A percentile compares a stretch with the other conserved stretches of the same genome.
These are phyloP conservation scores for Drosophila imparisetae DNA, from an alignment of 2,888 invertebrate species.

Conservation along the genomic window DNA sequence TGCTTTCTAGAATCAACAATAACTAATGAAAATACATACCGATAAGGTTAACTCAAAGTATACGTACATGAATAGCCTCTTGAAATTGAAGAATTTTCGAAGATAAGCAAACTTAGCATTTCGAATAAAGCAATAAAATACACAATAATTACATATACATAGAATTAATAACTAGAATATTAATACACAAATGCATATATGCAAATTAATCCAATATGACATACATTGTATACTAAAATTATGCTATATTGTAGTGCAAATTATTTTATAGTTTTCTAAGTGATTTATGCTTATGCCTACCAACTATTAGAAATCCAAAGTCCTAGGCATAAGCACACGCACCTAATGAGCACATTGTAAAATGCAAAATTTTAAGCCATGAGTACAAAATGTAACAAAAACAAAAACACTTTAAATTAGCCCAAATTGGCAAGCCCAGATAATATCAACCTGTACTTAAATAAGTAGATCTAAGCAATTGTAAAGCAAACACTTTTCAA, in stretches of 20 bases:
- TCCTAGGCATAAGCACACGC: slow-evolving; percentile 66
- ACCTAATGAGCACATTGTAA: slow-evolving; percentile 82
- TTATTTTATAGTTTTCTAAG: slow-evolving; percentile 54
- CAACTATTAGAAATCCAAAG: slow-evolving; percentile 57
- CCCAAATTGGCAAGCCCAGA: slow-evolving; percentile 58
- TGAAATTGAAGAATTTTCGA: slow-evolving; percentile 63
- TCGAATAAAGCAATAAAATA: slow-evolving; percentile 63
- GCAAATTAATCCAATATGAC: neutral
- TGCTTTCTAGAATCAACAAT: slow-evolving; percentile 31
- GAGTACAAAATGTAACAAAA: slow-evolving; percentile 80
- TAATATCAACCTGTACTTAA: slow-evolving; percentile 25
- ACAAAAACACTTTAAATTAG: neutral
- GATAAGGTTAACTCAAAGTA: slow-evolving; percentile 60
- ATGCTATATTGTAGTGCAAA: slow-evolving; percentile 26
- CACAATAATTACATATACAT: slow-evolving; percentile 51
- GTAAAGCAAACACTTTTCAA: slow-evolving; percentile 76
- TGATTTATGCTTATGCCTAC: slow-evolving; percentile 56
- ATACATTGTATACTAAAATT: slow-evolving; percentile 40
- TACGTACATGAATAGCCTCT: slow-evolving; percentile 68
- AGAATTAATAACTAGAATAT: slow-evolving; percentile 1
- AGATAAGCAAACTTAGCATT: slow-evolving; percentile 28
- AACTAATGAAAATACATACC: slow-evolving; percentile 14
- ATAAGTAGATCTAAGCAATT: slow-evolving; percentile 42
- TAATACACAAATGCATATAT: neutral
- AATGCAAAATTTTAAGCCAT: slow-evolving; percentile 82